Evolutionary conservation across 2,888 invertebrate species (phyloP), one percentile per base, ranked within the genome.

Genomic region (Drosophila affinis): DNA sequence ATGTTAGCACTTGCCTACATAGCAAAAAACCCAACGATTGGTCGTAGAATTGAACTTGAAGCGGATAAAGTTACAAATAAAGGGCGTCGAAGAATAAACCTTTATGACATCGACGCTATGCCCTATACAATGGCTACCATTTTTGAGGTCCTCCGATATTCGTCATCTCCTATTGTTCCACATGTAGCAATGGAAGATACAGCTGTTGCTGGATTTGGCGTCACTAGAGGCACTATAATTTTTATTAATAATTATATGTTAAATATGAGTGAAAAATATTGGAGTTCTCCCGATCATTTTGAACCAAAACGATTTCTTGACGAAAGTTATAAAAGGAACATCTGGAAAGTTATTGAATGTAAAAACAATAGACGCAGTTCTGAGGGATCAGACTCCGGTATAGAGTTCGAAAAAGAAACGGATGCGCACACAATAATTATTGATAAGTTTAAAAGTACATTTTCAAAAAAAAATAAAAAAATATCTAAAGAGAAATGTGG

Each of bases 81-180:
- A 6, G 84, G 80, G 0, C 92, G 93, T 34, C 91, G 95, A 21
- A 91, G 93, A 17, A 94, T 96, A 0, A 93, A 93, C n/a, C 91
- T 97, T 0, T 92, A 94, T 27, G 96, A 97, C 78, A 94, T 95
- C 84, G 92, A 93, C 0, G 91, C 91, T 1, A 93, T 98, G 93
- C 96, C 96, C 0, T 97, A 96, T 90, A 96, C 96, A 0, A 96
- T 97, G 92, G 97, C 96, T 0, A 95, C 96, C 0, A 94, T 97
- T 14, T 93, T 95, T 80, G 98, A 98, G 92, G 95, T 96, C 1
- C 91, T 97, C 0, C 92, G 98, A 56, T 95, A 95, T 60, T 94
- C 96, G 0, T 97, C 97, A 0, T 97, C 97, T 0, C 97, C 98
- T 0, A 97, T 98, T 65, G 97, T 98, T 0, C 98, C 98, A 0